Base-by-base conservation (phyloP, 2,888 invertebrate genomes). In the Dendrolimus houi region DNA sequence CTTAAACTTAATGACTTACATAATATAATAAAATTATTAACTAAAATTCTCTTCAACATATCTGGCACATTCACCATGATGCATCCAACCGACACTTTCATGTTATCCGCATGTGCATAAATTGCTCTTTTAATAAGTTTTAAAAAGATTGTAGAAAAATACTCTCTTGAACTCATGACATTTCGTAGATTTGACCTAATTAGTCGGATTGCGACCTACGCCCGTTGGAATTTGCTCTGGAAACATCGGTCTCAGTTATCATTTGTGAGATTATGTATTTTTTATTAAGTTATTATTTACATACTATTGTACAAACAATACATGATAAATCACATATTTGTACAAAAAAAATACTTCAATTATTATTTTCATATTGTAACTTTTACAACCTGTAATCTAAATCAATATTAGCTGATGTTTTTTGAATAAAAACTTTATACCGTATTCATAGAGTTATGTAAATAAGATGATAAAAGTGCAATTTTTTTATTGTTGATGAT, bases 1-100 rank as follows among this genome's bases (percentile, higher is more conserved):
- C 88, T 91, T 90, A 88, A 91, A 90, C 89, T 89, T 89, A 88
- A 90, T 90, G 87, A 89, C 90, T 88, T 89, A 88, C 85, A 88
- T 80, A 87, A 87, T 89, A 88, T 83, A 88, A 89, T 89, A 89
- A 88, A 88, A 87, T 88, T 88, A 89, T 83, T 87, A 90, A 90
- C 90, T 90, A 88, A 90, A 90, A 87, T 84, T 87, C 75, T 88
- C 84, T 85, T 86, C 85, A 89, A 88, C 87, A 87, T 87, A 85
- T 87, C 87, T 87, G 89, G 88, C 89, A 87, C 86, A 70, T 83
- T 79, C 81, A 86, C 86, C 85, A 82, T 78, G 81, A 82, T 83
- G 88, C 83, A 81, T 85, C 83, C 86, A 88, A 85, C 83, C 87
- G 87, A 83, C n/a, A 81, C 78, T 82, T 6, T 80, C 72, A 85